Conservation (phyloP, 2,113 vertebrate genomes). For the Salvelinus namaycush region DNA sequence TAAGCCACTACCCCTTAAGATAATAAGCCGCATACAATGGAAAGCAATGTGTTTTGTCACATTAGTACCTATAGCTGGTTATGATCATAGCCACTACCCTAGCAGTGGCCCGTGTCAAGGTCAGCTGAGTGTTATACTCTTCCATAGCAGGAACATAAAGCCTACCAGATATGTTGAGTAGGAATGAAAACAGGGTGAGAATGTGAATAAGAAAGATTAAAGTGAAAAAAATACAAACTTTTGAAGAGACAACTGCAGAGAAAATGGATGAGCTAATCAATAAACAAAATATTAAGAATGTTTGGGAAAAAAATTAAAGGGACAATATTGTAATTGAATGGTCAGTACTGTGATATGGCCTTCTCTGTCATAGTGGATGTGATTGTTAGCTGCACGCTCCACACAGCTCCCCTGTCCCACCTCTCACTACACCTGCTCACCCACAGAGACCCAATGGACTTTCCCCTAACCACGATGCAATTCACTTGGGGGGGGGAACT, state of each 20-base stretch:
- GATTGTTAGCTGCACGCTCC: not conserved
- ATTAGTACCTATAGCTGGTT: not conserved
- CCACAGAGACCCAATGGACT: slow-evolving; percentile 14
- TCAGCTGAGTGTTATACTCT: too few species aligned
- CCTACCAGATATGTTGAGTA: slow-evolving; percentile 1
- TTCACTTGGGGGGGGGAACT: not conserved
- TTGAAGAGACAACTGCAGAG: not conserved
- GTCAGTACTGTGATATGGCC: slow-evolving; percentile 10
- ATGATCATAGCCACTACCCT: not conserved
- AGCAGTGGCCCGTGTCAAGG: too few species aligned
- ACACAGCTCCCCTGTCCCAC: not conserved
- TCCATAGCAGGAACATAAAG: not conserved
- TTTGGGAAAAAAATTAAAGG: not conserved
- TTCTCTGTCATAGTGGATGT: not conserved
- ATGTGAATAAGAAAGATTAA: slow-evolving; percentile 48
- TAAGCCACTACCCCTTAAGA: not conserved
- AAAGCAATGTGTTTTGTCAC: slow-evolving; percentile 4
- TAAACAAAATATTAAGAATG: not conserved
- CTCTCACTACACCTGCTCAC: not conserved
- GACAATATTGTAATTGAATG: slow-evolving; percentile 34
- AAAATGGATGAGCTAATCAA: not conserved
- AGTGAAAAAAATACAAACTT: slow-evolving; percentile 8
- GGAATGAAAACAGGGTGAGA: slow-evolving; percentile 36
- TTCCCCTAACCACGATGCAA: slow-evolving; percentile 18
- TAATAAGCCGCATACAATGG: not conserved